Evolutionary conservation across 1,140 invertebrate species (phyloP), one percentile per base, ranked within the genome.

Genomic region (Drosophila bocki): DNA sequence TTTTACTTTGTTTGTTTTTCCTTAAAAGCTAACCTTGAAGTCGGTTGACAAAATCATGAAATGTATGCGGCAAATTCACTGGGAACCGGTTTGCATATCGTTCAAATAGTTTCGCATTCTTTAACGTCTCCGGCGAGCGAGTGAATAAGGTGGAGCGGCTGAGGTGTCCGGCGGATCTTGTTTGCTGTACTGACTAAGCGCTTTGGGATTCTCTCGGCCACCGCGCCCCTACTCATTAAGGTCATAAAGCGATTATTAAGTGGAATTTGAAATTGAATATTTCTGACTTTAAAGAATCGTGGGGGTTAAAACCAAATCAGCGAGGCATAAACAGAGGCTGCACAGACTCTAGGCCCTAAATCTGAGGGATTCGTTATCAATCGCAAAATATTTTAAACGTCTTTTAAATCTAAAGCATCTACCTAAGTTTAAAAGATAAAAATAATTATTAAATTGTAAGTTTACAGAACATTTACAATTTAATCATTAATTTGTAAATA

Each of bases 21-120:
- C 42, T 75, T 70, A 54, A 26, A 83, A 83, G 59, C 59, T 68
- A 77, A 83, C 81, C 81, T 83, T 83, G 81, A 83, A 80, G 56
- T 80, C 11, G 32, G 22, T 54, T 65, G 67, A 80, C 65, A 71
- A 72, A 74, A 60, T 19, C 45, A 59, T 33, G 62, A 80, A 70
- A 76, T 75, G 45, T 51, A 75, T 62, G 45, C 58, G 35, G 29
- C 39, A 41, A 42, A 44, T 51, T 44, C 12, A 53, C 67, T 54
- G 9, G 26, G 50, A 83, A 83, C 81, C 81, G 81, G 81, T 83
- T 83, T 47, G 57, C 53, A 59, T 51, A 32, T 56, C 33, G 45
- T 59, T 64, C 35, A 64, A 77, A 75, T 80, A 48, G 63, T 60
- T 75, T 67, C 56, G 54, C 51, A 65, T 63, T 48, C 33, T 57